Evolutionary conservation across 92 coral and sea anemone species (phyloP).

Genomic region (Phenganax stokvisi): DNA sequence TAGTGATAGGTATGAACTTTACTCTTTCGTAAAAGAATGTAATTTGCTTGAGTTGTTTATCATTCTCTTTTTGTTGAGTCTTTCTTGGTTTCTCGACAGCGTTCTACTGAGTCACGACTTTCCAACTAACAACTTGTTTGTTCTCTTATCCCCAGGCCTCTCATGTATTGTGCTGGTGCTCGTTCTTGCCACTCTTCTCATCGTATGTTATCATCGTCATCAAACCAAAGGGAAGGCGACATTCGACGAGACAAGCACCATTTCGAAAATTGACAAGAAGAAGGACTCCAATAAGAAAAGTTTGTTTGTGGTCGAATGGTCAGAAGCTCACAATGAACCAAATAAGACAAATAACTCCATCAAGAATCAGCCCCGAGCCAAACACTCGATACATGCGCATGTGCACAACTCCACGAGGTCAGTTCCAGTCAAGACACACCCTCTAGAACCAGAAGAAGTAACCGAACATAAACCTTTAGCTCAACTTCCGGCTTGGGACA

Average conservation of each 20-base stretch:
- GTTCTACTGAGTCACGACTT: neutral
- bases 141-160: constrained; percentile 14
- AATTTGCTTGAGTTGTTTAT: neutral
- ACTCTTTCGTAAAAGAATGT: neutral
- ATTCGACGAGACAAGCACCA: neutral
- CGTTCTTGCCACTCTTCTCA: constrained; percentile 7
- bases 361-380: neutral
- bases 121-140: neutral
- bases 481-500: constrained; percentile 33
- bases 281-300: neutral
- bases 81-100: no score
- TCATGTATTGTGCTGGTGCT: constrained; percentile 19
- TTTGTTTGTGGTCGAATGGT: constrained; percentile 10
- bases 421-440: constrained; percentile 9
- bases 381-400: constrained; percentile 13
- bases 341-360: neutral
- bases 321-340: neutral
- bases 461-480: neutral
- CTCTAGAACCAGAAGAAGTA: constrained; percentile 4
- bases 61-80: neutral
- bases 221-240: constrained; percentile 28
- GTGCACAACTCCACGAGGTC: neutral
- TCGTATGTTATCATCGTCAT: constrained; percentile 26
- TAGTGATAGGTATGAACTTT: constrained; percentile 12
- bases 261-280: neutral